These are phyloP conservation scores for Sus cebifrons DNA, from an alignment of 2,797 vertebrate species.

Conservation along the genomic window DNA sequence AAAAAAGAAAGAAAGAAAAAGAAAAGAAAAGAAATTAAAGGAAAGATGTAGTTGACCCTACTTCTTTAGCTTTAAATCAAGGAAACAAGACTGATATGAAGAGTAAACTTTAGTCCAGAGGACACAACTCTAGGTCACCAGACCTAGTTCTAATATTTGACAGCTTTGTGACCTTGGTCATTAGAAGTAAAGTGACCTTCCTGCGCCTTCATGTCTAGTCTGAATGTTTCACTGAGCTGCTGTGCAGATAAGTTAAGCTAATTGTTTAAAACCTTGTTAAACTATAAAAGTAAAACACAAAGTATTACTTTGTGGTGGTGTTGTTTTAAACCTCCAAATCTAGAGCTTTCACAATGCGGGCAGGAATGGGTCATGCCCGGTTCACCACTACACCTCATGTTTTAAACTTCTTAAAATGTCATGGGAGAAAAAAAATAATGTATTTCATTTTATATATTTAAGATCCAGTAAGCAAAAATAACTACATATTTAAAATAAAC, in stretches of 20 bases:
- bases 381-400: background rate
- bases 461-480: background rate
- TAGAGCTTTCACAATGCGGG: background rate
- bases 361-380: accelerated
- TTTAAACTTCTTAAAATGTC: constrained; percentile 35
- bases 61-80: background rate
- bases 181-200: background rate
- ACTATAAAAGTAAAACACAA: constrained; percentile 21
- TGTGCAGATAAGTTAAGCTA: background rate
- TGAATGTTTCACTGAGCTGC: background rate
- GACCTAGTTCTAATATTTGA: background rate
- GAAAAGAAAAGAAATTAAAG: background rate
- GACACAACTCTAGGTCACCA: background rate
- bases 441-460: constrained; percentile 22
- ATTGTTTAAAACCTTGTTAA: background rate
- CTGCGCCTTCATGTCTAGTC: background rate
- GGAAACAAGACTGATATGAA: background rate
- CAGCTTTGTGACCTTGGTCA: background rate
- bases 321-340: background rate
- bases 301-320: background rate
- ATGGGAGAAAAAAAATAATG: background rate
- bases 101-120: background rate
- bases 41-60: background rate
- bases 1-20: too few species aligned
- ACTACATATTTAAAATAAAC: background rate